Evolutionary conservation across 2,888 invertebrate species (phyloP).

Genomic region (Epirrhoe alternata): DNA sequence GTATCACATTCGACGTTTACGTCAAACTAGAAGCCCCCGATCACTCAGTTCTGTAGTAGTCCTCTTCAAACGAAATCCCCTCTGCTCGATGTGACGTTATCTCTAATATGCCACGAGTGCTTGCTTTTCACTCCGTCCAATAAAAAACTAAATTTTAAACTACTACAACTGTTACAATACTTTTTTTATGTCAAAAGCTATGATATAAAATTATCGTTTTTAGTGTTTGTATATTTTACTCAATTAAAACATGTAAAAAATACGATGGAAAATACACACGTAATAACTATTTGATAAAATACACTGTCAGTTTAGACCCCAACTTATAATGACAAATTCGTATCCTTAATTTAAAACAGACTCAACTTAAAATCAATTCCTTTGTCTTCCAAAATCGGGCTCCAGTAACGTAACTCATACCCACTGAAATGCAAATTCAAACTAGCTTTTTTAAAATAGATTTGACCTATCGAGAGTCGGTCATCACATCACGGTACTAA

Average conservation of each 20-base stretch:
- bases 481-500: slow-evolving; percentile 14
- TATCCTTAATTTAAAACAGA: not conserved
- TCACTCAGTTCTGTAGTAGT: not conserved
- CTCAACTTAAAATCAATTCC: not conserved
- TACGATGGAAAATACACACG: too few relatives aligned
- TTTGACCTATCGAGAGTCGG: slow-evolving; percentile 15
- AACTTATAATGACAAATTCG: too few relatives aligned
- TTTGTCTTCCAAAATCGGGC: slow-evolving; percentile 5
- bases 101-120: slow-evolving; percentile 16
- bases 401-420: slow-evolving; percentile 9
- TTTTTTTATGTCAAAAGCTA: too few relatives aligned
- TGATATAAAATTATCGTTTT: too few relatives aligned
- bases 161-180: not conserved
- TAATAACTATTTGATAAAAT: too few relatives aligned
- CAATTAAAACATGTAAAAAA: too few relatives aligned
- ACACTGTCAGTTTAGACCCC: too few relatives aligned
- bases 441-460: slow-evolving; percentile 22
- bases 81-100: slow-evolving; percentile 10
- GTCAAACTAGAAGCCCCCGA: not conserved
- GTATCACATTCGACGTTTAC: not conserved
- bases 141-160: not conserved
- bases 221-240: too few relatives aligned
- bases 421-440: slow-evolving; percentile 15
- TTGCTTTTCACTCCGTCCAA: slow-evolving; percentile 6
- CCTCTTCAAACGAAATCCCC: not conserved